A percentile compares a stretch with the other conserved stretches of the same genome.
Conservation (phyloP, 35 echinoderm and acorn worm genomes). For the Apostichopus japonicus region DNA sequence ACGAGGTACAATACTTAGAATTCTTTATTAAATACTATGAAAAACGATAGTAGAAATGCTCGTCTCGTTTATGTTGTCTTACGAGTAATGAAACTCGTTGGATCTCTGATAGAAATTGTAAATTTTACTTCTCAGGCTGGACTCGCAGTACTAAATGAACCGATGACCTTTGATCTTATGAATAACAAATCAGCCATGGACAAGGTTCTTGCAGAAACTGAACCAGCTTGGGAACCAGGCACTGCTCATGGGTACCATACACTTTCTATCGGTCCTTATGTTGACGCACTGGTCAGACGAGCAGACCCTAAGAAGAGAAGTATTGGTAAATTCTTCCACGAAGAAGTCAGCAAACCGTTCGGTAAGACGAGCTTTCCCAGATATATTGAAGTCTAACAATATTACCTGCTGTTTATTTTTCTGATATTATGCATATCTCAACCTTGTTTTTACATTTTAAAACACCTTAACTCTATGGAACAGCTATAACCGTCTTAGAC, state of each 20-base stretch:
- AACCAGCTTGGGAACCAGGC: neutral
- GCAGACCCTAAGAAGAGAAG: neutral
- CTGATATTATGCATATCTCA: too few species aligned
- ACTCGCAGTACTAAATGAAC: neutral
- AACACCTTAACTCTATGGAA: too few species aligned
- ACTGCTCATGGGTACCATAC: neutral
- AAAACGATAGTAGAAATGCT: too few species aligned
- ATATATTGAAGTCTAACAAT: too few species aligned
- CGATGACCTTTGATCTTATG: neutral
- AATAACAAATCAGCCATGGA: neutral
- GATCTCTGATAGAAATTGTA: neutral
- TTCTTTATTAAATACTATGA: too few species aligned
- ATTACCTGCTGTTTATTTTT: too few species aligned
- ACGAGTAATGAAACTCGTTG: too few species aligned
- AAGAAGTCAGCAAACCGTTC: slow-evolving; percentile 16
- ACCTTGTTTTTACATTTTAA: too few species aligned
- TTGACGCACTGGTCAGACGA: neutral
- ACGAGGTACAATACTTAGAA: slow-evolving; percentile 53
- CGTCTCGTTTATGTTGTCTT: too few species aligned
- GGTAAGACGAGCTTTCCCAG: neutral
- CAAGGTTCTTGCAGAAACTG: neutral
- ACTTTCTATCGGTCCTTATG: neutral
- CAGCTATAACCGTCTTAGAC: too few species aligned
- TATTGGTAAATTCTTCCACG: slow-evolving; percentile 26
- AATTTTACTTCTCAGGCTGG: neutral